Conservation (phyloP, 2,113 vertebrate species). For the Eretmochelys imbricata region DNA sequence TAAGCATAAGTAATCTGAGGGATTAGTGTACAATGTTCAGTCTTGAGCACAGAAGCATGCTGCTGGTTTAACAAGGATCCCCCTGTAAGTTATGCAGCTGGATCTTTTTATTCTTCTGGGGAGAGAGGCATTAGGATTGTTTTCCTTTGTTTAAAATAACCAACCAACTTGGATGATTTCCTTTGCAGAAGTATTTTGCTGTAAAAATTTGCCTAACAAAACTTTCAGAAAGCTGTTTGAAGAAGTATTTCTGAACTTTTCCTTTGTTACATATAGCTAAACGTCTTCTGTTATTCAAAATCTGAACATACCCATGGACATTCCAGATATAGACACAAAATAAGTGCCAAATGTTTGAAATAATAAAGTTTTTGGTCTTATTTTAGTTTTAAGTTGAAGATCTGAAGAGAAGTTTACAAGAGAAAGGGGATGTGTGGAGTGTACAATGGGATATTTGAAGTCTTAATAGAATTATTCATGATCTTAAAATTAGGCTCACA, state of each 20-base stretch:
- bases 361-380: background rate
- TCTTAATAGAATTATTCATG: background rate
- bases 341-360: background rate
- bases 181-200: conserved; percentile 6
- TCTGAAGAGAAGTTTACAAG: background rate
- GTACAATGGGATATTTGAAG: background rate
- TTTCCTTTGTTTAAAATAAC: conserved; percentile 26
- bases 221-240: background rate
- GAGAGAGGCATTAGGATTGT: background rate
- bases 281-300: background rate
- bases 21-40: background rate
- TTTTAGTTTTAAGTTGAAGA: background rate
- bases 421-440: background rate
- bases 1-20: background rate
- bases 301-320: background rate
- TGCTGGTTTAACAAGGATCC: background rate
- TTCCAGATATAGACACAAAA: conserved; percentile 13
- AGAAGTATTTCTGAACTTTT: background rate
- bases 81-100: background rate
- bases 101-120: background rate
- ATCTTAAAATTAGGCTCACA: background rate
- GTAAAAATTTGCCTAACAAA: background rate
- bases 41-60: background rate
- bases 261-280: background rate
- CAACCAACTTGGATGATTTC: background rate